A percentile compares a stretch with the other conserved stretches of the same genome.
Evolutionary conservation across 2,888 invertebrate species (phyloP).

Genomic region (Cremastinae sp.): DNA sequence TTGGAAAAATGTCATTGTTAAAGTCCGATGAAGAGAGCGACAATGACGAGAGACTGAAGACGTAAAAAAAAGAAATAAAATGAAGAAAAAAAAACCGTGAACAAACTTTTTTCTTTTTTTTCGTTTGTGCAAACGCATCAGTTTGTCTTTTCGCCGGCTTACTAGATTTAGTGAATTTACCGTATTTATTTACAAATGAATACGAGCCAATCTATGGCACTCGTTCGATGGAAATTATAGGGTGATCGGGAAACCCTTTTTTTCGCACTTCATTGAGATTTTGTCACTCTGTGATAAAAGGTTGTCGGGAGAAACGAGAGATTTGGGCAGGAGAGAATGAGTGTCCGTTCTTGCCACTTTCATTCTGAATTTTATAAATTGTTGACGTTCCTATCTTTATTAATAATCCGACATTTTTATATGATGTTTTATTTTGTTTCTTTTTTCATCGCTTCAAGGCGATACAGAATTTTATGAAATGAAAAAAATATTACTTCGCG

Average conservation of each 20-base stretch:
- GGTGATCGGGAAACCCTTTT: conserved; percentile 22
- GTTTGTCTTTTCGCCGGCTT: conserved; percentile 27
- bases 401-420: conserved; percentile 13
- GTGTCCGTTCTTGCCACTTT: background rate
- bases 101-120: conserved; percentile 31
- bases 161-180: conserved; percentile 20
- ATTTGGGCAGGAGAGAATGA: background rate
- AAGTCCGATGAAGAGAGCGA: conserved; percentile 18
- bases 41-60: conserved; percentile 44
- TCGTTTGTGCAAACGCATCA: conserved; percentile 37
- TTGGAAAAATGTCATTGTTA: conserved; percentile 7
- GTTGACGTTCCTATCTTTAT: conserved; percentile 5
- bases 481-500: no score
- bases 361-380: conserved; percentile 5
- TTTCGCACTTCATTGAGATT: background rate
- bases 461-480: no score
- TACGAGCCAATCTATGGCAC: conserved; percentile 4
- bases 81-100: conserved; percentile 36
- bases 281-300: background rate
- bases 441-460: no score
- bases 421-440: no score
- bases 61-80: conserved; percentile 37
- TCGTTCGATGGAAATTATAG: conserved; percentile 9
- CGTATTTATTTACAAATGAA: conserved; percentile 28
- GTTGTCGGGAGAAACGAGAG: background rate